A percentile compares a stretch with the other conserved stretches of the same genome.
phyloP scores from a whole-genome alignment of 92 coral and sea anemone species.

The Parazoanthus darwini region DNA sequence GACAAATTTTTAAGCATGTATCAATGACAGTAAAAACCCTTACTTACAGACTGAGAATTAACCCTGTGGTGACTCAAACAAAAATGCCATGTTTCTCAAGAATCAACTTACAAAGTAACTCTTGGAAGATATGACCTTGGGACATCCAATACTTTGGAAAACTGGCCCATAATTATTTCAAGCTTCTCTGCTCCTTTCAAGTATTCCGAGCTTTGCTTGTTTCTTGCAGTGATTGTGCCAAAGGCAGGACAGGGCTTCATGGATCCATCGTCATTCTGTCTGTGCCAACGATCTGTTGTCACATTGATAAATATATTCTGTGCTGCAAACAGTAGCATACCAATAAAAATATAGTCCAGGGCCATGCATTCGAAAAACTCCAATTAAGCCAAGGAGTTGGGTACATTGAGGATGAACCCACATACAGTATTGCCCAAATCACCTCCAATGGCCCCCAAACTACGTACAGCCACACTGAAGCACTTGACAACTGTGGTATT shows the following conservation, averaged over 20 bases:
- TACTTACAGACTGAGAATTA: too few species aligned
- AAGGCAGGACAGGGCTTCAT: slow-evolving; percentile 59
- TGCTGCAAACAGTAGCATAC: background rate
- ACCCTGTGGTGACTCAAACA: background rate
- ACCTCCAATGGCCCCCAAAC: too few species aligned
- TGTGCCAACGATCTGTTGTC: slow-evolving; percentile 66
- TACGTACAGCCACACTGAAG: too few species aligned
- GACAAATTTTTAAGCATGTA: too few species aligned
- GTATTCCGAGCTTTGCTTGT: slow-evolving; percentile 54
- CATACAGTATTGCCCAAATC: too few species aligned
- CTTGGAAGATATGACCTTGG: slow-evolving; percentile 62
- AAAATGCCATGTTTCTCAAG: background rate
- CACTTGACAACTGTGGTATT: too few species aligned
- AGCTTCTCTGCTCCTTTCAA: slow-evolving; percentile 56
- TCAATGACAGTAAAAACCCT: too few species aligned
- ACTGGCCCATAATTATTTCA: slow-evolving; percentile 71
- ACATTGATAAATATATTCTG: slow-evolving; percentile 61
- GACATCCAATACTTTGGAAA: slow-evolving; percentile 56
- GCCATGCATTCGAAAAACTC: background rate
- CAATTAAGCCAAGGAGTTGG: background rate
- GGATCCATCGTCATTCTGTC: slow-evolving; percentile 68
- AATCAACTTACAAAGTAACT: slow-evolving; percentile 55
- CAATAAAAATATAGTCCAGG: background rate
- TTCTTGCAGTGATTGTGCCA: slow-evolving; percentile 9
- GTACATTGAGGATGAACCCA: too few species aligned